These are phyloP conservation scores for Pedetes capensis DNA, from an alignment of 2,113 vertebrate genomes.

Conservation along the genomic window DNA sequence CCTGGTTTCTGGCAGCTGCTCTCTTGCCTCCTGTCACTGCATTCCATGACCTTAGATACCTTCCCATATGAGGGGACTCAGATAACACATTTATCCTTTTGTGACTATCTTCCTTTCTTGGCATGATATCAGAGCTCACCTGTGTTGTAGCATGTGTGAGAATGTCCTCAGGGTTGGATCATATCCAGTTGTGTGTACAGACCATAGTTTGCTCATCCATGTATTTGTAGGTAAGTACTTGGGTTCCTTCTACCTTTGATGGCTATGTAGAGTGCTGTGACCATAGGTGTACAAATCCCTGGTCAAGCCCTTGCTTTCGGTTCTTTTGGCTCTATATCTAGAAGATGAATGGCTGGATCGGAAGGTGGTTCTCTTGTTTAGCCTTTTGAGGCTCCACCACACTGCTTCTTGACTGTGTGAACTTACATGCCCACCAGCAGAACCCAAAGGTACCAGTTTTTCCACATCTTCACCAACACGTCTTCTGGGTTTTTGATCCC, in stretches of 20 bases:
- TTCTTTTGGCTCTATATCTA: background rate
- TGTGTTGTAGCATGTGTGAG: background rate
- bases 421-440: background rate
- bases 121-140: background rate
- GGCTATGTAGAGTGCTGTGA: background rate
- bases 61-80: background rate
- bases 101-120: background rate
- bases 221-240: background rate
- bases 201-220: background rate
- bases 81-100: background rate
- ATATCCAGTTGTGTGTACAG: background rate
- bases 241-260: background rate
- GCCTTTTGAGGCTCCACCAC: too few species aligned
- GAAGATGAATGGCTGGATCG: background rate
- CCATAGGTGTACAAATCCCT: background rate
- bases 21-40: background rate
- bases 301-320: background rate
- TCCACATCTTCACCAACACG: background rate
- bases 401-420: background rate
- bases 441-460: background rate
- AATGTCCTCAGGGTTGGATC: background rate
- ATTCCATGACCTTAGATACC: background rate
- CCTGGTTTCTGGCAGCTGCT: background rate
- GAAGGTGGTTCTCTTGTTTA: background rate
- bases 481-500: background rate